Evolutionary conservation across 2,113 vertebrate genomes (phyloP), one percentile per base, ranked within the genome.

Genomic region (Chaenogobius annularis): DNA sequence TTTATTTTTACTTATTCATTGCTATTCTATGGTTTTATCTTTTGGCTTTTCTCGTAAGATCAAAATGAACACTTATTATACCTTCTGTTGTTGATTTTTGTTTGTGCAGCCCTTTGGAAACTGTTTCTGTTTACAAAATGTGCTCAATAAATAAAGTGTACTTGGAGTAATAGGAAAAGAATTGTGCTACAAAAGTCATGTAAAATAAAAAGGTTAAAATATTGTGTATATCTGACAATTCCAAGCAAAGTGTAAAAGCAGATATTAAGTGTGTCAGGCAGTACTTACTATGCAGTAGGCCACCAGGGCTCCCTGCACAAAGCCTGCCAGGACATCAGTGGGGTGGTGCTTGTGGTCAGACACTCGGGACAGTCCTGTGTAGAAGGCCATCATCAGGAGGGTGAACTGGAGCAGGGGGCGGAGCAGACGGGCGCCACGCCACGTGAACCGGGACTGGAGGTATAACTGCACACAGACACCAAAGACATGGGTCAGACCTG

Each of bases 341-440:
- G 97, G 97, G 85, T 99, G 97, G 87, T 99, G 97, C 89, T 97
- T 98, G 92, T 98, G 95, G 88, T 99, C 97, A 0, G 97, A 97
- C 1, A 98, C 93, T 0, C 97, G 96, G 13, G 97, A 98, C 72
- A 99, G 86, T 62, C 97, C 97, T 0, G 96, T 98, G 94, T 98
- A 99, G 85, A 99, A 97, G 0, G 97, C 95, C 96, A 98, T 97
- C 96, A 99, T 98, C 89, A 99, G 80, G 80, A 98, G 90, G 20
- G 96, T 97, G 92, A 98, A 98, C 91, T 98, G 97, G 11, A 98
- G 94, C 78, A 99, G 90, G 2, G 97, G 97, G 74, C 97, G 95
- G 0, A 99, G 94, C 78, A 99, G 94, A 5, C 97, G 96, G 65
- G 96, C 97, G 9, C 96, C 97, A n/a, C 93, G 93, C 97, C 96